phyloP scores from a whole-genome alignment of 2,888 invertebrate genomes.

The Xanthostigma xanthostigma region DNA sequence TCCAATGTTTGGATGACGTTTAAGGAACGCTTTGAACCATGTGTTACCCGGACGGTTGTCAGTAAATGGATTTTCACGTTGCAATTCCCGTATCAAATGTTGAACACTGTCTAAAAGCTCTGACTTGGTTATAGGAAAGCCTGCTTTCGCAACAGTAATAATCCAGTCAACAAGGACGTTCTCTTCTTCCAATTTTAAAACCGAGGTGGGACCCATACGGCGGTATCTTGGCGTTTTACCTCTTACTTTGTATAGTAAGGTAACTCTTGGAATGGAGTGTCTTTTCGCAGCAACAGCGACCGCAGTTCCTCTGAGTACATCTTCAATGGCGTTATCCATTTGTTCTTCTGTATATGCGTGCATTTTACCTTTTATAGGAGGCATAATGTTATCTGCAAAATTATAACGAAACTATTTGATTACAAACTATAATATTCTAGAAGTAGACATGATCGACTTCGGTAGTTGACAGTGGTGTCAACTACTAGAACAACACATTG shows the following conservation, averaged over 20 bases:
- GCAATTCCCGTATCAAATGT: background rate
- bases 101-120: constrained; percentile 5
- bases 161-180: background rate
- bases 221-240: background rate
- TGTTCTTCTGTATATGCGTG: constrained; percentile 8
- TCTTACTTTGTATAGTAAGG: constrained; percentile 8
- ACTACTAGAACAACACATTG: too few relatives aligned
- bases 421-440: too few relatives aligned
- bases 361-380: too few relatives aligned
- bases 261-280: constrained; percentile 13
- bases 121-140: constrained; percentile 2
- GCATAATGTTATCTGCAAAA: too few relatives aligned
- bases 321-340: constrained; percentile 10
- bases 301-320: constrained; percentile 9
- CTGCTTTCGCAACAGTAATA: constrained; percentile 2
- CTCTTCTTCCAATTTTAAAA: background rate
- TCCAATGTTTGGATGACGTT: background rate
- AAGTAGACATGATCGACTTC: too few relatives aligned
- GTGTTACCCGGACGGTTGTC: background rate
- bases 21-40: background rate
- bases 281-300: constrained; percentile 10
- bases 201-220: background rate
- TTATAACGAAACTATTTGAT: too few relatives aligned
- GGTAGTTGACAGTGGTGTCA: too few relatives aligned
- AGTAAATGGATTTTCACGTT: background rate